Evolutionary conservation across 2,797 vertebrate genomes (phyloP).

Genomic region (Parauchenoglanis punctatus): DNA sequence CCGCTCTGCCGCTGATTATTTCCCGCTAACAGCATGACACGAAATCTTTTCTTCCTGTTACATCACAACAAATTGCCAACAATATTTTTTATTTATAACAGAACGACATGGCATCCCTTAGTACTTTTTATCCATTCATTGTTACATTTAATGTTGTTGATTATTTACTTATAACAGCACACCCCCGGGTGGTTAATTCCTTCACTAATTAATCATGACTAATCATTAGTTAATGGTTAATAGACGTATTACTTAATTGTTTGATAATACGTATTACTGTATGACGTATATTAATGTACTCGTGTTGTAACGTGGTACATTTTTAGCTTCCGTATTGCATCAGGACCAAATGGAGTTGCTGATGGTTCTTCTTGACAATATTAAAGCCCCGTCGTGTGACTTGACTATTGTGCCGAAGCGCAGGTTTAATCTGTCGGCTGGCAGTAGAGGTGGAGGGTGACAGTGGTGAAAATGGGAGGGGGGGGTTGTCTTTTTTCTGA

Average conservation of each 20-base stretch:
- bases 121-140: neutral
- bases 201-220: neutral
- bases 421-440: conserved; percentile 55
- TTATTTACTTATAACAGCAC: neutral
- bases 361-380: conserved; percentile 42
- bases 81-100: neutral
- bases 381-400: conserved; percentile 50
- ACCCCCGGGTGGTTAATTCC: neutral
- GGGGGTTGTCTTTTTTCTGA: conserved; percentile 41
- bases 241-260: neutral
- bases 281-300: neutral
- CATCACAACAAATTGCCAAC: neutral
- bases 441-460: conserved; percentile 36
- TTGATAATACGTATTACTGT: neutral
- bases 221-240: neutral
- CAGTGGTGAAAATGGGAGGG: neutral
- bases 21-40: neutral
- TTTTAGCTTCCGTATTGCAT: conserved; percentile 54
- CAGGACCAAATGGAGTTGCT: conserved; percentile 54
- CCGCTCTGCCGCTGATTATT: neutral
- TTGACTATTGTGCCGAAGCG: conserved; percentile 47
- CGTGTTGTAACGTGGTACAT: conserved; percentile 15
- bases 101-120: neutral
- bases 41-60: neutral
- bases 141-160: neutral